Evolutionary conservation across 1,140 invertebrate genomes (phyloP).

Genomic region (Drosophila tristis): DNA sequence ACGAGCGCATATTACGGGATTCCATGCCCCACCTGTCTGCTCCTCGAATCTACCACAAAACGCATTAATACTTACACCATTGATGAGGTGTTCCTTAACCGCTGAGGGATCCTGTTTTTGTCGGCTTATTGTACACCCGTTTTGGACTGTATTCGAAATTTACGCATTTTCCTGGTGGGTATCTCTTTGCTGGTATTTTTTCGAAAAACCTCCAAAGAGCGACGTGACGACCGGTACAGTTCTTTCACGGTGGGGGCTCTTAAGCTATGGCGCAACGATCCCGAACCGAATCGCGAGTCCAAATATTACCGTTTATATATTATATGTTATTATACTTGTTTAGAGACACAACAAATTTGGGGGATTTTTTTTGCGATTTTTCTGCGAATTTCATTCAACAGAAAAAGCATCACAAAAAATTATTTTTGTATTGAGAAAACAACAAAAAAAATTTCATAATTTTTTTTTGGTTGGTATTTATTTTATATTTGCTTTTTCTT

Average conservation of each 20-base stretch:
- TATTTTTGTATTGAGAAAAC: slow-evolving; percentile 47
- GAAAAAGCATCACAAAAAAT: slow-evolving; percentile 66
- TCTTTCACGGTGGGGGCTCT: slow-evolving; percentile 2
- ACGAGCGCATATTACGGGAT: too few species aligned
- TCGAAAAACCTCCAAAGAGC: slow-evolving; percentile 56
- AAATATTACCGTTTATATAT: slow-evolving; percentile 36
- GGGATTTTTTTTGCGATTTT: slow-evolving; percentile 31
- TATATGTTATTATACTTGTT: slow-evolving; percentile 30
- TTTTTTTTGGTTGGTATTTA: slow-evolving; percentile 53
- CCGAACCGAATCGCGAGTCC: slow-evolving; percentile 45
- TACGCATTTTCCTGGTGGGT: slow-evolving; percentile 44
- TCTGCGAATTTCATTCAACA: slow-evolving; percentile 65
- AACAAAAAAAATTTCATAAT: slow-evolving; percentile 71
- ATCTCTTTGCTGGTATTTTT: slow-evolving; percentile 13
- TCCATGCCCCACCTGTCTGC: slow-evolving; percentile 1
- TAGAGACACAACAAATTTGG: neutral
- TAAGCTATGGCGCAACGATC: neutral
- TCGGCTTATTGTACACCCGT: slow-evolving; percentile 50
- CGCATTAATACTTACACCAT: slow-evolving; percentile 63
- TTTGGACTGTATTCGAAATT: slow-evolving; percentile 70
- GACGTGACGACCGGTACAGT: slow-evolving; percentile 41
- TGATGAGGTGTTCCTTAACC: slow-evolving; percentile 36
- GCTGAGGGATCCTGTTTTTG: slow-evolving; percentile 29
- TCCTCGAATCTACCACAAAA: slow-evolving; percentile 5
- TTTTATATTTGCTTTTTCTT: slow-evolving; percentile 50